Evolutionary conservation across 2,888 invertebrate genomes (phyloP).

Genomic region (Periphyllus acericola): DNA sequence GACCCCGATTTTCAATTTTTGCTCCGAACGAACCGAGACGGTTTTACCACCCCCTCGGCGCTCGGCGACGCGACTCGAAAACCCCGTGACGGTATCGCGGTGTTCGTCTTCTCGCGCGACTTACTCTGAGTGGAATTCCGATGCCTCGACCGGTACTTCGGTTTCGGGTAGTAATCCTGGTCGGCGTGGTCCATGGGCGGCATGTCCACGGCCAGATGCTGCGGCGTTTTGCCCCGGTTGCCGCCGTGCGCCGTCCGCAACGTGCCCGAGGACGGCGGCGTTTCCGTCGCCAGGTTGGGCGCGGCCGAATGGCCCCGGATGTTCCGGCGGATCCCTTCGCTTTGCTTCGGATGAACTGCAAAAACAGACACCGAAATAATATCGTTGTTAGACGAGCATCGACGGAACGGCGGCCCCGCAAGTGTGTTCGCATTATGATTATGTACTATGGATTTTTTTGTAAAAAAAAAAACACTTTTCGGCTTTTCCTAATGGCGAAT

Average conservation of each 20-base stretch:
- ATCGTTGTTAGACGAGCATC: background rate
- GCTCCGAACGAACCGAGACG: too few relatives aligned
- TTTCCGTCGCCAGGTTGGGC: conserved; percentile 57
- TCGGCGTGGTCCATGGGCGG: conserved; percentile 29
- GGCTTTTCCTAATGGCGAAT: too few relatives aligned
- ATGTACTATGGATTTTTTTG: too few relatives aligned
- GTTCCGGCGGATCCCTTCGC: conserved; percentile 47
- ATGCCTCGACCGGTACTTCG: conserved; percentile 51
- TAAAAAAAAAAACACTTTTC: too few relatives aligned
- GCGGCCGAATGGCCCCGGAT: conserved; percentile 65
- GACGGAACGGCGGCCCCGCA: too few relatives aligned
- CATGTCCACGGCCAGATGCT: conserved; percentile 57
- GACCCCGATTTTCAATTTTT: too few relatives aligned
- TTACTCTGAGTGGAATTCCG: conserved; percentile 57
- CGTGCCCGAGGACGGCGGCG: conserved; percentile 17
- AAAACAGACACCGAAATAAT: background rate
- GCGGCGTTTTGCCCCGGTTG: conserved; percentile 51
- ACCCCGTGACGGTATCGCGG: background rate
- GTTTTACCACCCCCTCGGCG: too few relatives aligned
- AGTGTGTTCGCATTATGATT: background rate
- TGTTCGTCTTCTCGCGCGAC: background rate
- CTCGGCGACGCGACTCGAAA: too few relatives aligned
- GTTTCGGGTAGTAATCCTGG: conserved; percentile 44
- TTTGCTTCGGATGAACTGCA: conserved; percentile 48
- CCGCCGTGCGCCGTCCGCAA: conserved; percentile 25